Evolutionary conservation across 2,797 vertebrate genomes (phyloP).

Genomic region (Denticeps clupeoides): DNA sequence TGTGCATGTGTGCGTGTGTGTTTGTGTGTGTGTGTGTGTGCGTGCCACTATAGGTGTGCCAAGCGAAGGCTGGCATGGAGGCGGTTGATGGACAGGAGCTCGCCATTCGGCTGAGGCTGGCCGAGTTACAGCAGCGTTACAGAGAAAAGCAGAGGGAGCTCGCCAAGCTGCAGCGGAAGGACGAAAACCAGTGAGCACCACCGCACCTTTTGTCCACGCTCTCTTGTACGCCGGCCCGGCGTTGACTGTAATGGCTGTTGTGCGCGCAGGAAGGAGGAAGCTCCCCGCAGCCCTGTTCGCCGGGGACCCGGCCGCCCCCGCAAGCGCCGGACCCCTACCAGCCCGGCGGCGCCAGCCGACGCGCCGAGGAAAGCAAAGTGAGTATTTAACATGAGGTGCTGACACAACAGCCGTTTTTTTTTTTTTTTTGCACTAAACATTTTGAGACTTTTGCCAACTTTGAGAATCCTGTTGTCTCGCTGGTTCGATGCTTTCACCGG

Average conservation of each 20-base stretch:
- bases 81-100: constrained; percentile 83
- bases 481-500: too few species aligned
- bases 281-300: constrained; percentile 79
- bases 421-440: too few species aligned
- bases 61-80: constrained; percentile 81
- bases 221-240: too few species aligned
- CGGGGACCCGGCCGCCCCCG: constrained; percentile 83
- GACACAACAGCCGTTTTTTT: constrained; percentile 20
- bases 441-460: too few species aligned
- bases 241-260: too few species aligned
- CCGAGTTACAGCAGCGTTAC: constrained; percentile 83
- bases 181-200: constrained; percentile 76
- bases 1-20: not conserved
- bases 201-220: not conserved
- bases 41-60: constrained; percentile 66
- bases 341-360: constrained; percentile 48
- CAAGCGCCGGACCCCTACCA: constrained; percentile 62
- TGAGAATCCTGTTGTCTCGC: too few species aligned
- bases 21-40: constrained; percentile 1
- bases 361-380: constrained; percentile 77
- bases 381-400: too few species aligned
- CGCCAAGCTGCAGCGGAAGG: constrained; percentile 82
- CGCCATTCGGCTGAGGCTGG: constrained; percentile 81
- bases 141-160: constrained; percentile 93
- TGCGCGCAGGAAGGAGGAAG: constrained; percentile 78